Conservation (phyloP, 2,113 vertebrate species). For the Dryoscopus gambensis region DNA sequence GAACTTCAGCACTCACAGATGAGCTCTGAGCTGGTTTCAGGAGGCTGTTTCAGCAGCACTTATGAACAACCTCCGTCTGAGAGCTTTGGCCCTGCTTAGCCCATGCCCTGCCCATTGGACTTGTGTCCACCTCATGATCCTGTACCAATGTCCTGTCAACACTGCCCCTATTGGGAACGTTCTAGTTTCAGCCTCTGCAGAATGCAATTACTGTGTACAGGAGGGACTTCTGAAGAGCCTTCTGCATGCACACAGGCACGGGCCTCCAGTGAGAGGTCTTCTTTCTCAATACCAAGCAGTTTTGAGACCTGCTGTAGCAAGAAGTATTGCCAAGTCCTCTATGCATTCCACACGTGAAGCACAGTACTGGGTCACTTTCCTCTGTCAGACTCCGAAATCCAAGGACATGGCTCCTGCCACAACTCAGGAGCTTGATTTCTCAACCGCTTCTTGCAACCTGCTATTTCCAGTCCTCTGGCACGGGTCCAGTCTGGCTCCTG, state of each 20-base stretch:
- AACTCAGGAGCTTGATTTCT: not conserved
- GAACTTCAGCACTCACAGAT: not conserved
- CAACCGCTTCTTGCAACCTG: not conserved
- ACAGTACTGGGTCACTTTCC: not conserved
- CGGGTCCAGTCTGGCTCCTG: not conserved
- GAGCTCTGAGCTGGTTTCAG: not conserved
- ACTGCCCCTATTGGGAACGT: not conserved
- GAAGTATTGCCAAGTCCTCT: not conserved
- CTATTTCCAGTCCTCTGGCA: not conserved
- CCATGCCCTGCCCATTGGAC: not conserved
- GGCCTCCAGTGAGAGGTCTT: not conserved
- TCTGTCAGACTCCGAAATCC: not conserved
- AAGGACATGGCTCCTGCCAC: not conserved
- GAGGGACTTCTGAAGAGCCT: not conserved
- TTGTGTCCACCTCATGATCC: not conserved
- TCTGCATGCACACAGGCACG: rapidly evolving
- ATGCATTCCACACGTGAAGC: rapidly evolving
- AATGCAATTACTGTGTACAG: not conserved
- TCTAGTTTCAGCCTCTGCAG: not conserved
- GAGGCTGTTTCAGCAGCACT: not conserved
- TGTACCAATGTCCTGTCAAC: not conserved
- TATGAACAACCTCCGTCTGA: not conserved
- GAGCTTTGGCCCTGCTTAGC: not conserved
- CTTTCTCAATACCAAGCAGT: not conserved
- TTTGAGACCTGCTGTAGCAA: not conserved